Conservation (phyloP, 2,888 invertebrate species). For the Oeneis ivallda region DNA sequence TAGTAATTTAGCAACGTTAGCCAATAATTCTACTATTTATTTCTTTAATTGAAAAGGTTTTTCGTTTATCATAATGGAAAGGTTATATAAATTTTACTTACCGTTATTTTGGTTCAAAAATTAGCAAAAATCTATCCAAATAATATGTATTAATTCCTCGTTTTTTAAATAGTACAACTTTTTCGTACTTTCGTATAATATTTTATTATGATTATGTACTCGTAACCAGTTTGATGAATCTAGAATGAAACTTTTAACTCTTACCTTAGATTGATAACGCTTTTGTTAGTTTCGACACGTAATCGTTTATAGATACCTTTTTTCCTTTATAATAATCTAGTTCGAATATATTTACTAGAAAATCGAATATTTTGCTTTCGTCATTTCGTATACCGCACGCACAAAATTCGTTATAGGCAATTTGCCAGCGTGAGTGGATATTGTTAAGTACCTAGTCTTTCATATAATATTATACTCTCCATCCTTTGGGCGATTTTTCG, state of each 20-base stretch:
- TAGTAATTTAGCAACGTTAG: no score
- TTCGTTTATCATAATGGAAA: no score
- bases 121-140: no score
- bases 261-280: neutral
- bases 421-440: constrained; percentile 28
- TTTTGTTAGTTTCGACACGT: neutral
- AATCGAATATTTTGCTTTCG: constrained; percentile 28
- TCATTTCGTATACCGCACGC: neutral
- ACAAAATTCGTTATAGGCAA: constrained; percentile 41
- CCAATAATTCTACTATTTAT: no score
- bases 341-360: constrained; percentile 2
- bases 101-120: no score
- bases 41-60: no score
- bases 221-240: no score
- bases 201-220: no score
- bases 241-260: neutral
- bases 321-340: neutral
- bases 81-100: no score
- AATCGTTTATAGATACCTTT: neutral
- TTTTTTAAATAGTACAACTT: no score
- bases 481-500: constrained; percentile 34
- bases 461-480: constrained; percentile 31
- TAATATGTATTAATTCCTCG: no score
- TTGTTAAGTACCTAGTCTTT: constrained; percentile 22
- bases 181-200: no score